Evolutionary conservation across 1,140 invertebrate genomes (phyloP), one percentile per base, ranked within the genome.

Genomic region (Andricus grossulariae): DNA sequence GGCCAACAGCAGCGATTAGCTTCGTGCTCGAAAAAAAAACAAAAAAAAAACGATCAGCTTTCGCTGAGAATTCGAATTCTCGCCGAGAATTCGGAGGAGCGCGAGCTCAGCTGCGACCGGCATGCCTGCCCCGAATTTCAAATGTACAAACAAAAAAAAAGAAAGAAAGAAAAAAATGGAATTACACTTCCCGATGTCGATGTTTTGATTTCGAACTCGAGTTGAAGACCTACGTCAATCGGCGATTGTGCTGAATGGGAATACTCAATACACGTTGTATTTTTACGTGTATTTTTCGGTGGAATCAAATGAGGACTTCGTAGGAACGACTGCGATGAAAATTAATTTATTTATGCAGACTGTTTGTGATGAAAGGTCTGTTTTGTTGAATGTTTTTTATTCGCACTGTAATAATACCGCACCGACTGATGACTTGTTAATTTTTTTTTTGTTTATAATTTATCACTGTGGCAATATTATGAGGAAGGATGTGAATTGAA

Each of bases 1-100:
- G 88, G 90, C 88, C 88, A 81, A 86, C 54, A 82, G 84, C 82
- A 85, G 81, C 78, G 80, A 85, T 80, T 74, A 86, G 79, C 72
- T 78, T 50, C 74, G 25, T 52, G 76, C 50, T 77, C 54, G 45
- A n/a, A 50, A 11, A 66, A 50, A 2, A 32, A 32, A 32, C 3
- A 50, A 11, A 39, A 50, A 39, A 3, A 66, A 50, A 15, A 60
- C 13, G 25, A 39, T 18, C 52, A 54, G 52, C 52, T 10, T 19
- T 54, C 13, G 52, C 52, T 54, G 18, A 54, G 18, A 54, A 19
- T 18, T 18, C 8, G 52, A 5, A 18, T 5, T 54, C 18, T 18
- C 10, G 1, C n/a, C n/a, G 32, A 39, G 60, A 66, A 8, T 19
- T 55, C 4, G 0, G 32, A 32, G 21, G 60, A 32, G 32, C 25